Evolutionary conservation across 2,113 vertebrate genomes (phyloP).

Genomic region (Felis catus): F.catus_Fca126_mat1.0 CM031425.1:3447501-3448000

Average conservation of each 20-base stretch:
- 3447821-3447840: background rate
- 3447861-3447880: background rate
- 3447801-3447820: background rate
- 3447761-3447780: background rate
- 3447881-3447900: constrained; percentile 86
- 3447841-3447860: constrained; percentile 79
- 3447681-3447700: background rate
- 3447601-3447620: background rate
- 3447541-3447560: background rate
- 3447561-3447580: background rate
- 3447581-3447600: background rate
- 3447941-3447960: constrained; percentile 84
- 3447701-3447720: background rate
- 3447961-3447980: constrained; percentile 84
- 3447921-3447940: constrained; percentile 84
- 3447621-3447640: background rate
- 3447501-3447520: background rate
- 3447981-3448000: constrained; percentile 86
- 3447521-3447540: background rate
- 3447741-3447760: background rate
- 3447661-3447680: background rate
- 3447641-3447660: background rate
- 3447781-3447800: background rate
- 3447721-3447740: background rate
- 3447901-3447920: constrained; percentile 84